Conservation (phyloP, 2,888 invertebrate species). For the Lasiommata megera region DNA sequence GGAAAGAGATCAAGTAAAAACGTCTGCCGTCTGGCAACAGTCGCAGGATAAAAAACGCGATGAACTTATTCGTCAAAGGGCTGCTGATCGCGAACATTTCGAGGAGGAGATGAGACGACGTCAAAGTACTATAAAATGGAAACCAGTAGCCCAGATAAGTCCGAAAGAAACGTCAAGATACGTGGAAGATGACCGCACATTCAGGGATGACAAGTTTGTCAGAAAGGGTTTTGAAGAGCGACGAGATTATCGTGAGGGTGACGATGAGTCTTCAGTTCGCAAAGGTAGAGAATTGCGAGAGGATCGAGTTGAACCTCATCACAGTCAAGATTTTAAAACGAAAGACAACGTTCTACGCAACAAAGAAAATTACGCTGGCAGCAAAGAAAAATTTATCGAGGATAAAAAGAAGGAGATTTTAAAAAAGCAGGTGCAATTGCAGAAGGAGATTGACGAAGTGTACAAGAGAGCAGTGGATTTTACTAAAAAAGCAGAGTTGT, state of each 20-base stretch:
- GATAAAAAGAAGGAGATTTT: slow-evolving; percentile 32
- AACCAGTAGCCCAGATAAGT: slow-evolving; percentile 27
- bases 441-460: slow-evolving; percentile 63
- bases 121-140: slow-evolving; percentile 26
- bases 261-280: slow-evolving; percentile 41
- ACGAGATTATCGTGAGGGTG: slow-evolving; percentile 23
- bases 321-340: slow-evolving; percentile 17
- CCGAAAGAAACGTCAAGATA: slow-evolving; percentile 25
- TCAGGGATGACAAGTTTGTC: slow-evolving; percentile 21
- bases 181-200: slow-evolving; percentile 19
- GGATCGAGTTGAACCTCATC: slow-evolving; percentile 23
- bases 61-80: slow-evolving; percentile 15
- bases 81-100: slow-evolving; percentile 19
- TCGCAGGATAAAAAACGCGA: slow-evolving; percentile 26
- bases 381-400: slow-evolving; percentile 13
- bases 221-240: slow-evolving; percentile 26
- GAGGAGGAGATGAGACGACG: slow-evolving; percentile 30
- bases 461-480: slow-evolving; percentile 61
- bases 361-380: slow-evolving; percentile 27
- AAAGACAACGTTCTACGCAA: slow-evolving; percentile 22
- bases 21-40: slow-evolving; percentile 36
- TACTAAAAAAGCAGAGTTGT: slow-evolving; percentile 57
- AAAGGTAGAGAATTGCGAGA: slow-evolving; percentile 31
- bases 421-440: slow-evolving; percentile 38
- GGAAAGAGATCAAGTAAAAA: slow-evolving; percentile 36